Conservation (phyloP, 2,888 invertebrate genomes). For the Synergus itoensis region DNA sequence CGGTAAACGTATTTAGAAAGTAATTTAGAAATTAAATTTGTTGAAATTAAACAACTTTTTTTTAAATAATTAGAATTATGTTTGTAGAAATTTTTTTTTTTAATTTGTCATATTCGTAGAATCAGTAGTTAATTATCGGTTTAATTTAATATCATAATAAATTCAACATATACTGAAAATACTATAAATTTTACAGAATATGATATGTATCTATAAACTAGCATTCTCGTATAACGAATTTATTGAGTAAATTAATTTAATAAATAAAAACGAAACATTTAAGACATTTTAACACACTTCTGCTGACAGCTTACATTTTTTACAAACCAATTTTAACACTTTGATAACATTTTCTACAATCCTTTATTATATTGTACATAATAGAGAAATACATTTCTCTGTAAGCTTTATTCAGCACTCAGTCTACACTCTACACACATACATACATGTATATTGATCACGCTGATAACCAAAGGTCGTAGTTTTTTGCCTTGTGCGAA, state of each 20-base stretch:
- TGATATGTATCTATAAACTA: neutral
- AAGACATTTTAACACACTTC: neutral
- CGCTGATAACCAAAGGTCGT: neutral
- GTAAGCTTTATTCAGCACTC: neutral
- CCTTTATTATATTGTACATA: neutral
- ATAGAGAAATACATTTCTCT: neutral
- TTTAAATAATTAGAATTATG: neutral
- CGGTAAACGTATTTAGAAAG: too few species aligned
- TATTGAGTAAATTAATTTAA: neutral
- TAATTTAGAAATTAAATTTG: too few species aligned
- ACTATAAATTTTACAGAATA: too few species aligned
- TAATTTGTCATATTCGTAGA: too few species aligned
- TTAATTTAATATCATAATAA: too few species aligned
- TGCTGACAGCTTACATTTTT: neutral
- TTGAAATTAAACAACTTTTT: too few species aligned
- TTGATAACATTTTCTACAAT: neutral
- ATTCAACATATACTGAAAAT: too few species aligned
- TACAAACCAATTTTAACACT: neutral
- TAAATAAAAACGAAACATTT: neutral
- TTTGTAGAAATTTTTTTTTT: too few species aligned
- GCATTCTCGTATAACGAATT: neutral
- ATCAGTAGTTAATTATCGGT: too few species aligned
- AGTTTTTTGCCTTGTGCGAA: conserved; percentile 1
- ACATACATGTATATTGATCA: neutral
- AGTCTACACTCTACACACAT: neutral